Conservation (phyloP, 64 coral and sea anemone species). For the Porites lutea region DNA sequence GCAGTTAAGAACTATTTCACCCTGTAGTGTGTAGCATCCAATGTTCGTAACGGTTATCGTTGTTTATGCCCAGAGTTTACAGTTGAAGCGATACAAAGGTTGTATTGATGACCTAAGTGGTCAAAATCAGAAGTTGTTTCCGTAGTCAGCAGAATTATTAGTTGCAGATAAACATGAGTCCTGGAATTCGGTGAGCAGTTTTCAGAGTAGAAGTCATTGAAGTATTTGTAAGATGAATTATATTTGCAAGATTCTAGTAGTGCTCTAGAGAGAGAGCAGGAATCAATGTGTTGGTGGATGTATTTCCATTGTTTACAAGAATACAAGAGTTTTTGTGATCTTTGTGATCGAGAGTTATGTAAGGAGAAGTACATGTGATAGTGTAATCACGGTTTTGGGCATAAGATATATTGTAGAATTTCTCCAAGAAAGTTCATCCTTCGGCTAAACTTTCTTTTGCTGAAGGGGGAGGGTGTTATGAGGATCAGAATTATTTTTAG, state of each 20-base stretch:
- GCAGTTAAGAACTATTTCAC: no score
- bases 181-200: not conserved
- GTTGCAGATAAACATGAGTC: no score
- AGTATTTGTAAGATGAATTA: slow-evolving; percentile 8
- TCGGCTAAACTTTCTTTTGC: slow-evolving; percentile 15
- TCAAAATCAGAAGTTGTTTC: slow-evolving; percentile 1
- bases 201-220: slow-evolving; percentile 16
- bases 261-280: not conserved
- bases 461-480: not conserved
- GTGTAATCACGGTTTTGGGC: slow-evolving; percentile 9
- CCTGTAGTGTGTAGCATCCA: no score
- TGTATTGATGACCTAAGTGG: not conserved
- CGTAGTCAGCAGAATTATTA: not conserved
- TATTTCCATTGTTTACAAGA: not conserved
- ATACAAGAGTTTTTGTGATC: slow-evolving; percentile 17
- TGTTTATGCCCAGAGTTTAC: no score
- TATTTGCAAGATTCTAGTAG: slow-evolving; percentile 9
- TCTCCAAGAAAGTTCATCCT: slow-evolving; percentile 16
- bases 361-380: not conserved
- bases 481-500: no score
- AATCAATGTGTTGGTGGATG: slow-evolving; percentile 2
- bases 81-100: no score
- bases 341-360: slow-evolving; percentile 20
- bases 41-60: no score
- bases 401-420: slow-evolving; percentile 1